Base-by-base conservation (phyloP, 2,797 vertebrate species). In the Ciconia nigra region DNA sequence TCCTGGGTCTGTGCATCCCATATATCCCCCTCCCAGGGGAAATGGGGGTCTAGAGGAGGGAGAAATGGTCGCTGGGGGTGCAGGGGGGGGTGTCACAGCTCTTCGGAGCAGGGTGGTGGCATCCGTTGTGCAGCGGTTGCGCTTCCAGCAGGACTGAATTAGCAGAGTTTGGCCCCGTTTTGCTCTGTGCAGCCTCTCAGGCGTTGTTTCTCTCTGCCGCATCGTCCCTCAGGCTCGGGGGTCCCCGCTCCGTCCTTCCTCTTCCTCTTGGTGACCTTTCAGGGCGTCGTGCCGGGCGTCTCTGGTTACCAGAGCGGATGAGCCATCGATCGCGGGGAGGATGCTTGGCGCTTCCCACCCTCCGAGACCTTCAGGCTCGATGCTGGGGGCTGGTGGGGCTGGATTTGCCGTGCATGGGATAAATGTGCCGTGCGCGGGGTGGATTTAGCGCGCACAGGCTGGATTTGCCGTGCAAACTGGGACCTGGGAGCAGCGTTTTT, bases 51-150 rank as follows among this genome's bases (percentile, higher is more conserved):
- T 29, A 19, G 33, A 21, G 0, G 4, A 16, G 35, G 44, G 20
- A 47, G 37, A 29, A 62, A 15, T 7, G 5, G 4, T 37, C 1
- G 0, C 9, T 4, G 13, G 15, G 4, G 9, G 31, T 9, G 8
- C 0, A 9, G 8, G 2, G 5, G 11, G 2, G 22, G 7, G 2
- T 5, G 18, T 47, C 31, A 1, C 1, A 3, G 44, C 52, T 46
- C 42, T 20, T n/a, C 2, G 26, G 42, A 65, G 19, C 37, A 9
- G 47, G 47, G 26, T 0, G 26, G 26, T 39, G 41, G 24, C 20
- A 8, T 13, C 39, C 0, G 0, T 21, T 0, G 0, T 14, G 18
- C 16, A 8, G n/a, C 5, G 2, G 16, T 20, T 15, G 13, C 59
- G 41, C 49, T 69, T 35, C 55, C 55, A 80, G 39, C 4, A 11